These are phyloP conservation scores for Lepidocyrtoides sp. DNA, from an alignment of 2,888 invertebrate species.

Conservation along the genomic window DNA sequence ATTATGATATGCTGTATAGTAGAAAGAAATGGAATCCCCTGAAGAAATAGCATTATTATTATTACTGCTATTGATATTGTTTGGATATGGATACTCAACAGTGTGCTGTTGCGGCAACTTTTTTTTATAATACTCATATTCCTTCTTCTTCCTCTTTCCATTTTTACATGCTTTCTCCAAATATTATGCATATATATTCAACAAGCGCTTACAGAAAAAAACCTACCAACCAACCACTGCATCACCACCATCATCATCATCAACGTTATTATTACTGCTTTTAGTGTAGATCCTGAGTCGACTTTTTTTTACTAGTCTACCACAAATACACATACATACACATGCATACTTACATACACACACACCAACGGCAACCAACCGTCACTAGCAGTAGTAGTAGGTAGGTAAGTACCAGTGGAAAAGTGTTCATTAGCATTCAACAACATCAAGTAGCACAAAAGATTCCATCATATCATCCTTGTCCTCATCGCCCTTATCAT, in stretches of 20 bases:
- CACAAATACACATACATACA: background rate
- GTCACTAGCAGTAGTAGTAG: constrained; percentile 47
- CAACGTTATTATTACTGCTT: background rate
- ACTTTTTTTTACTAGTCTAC: background rate
- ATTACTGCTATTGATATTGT: constrained; percentile 24
- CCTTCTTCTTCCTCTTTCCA: background rate
- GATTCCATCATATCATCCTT: constrained; percentile 21
- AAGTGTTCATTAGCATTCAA: constrained; percentile 78
- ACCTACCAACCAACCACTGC: background rate
- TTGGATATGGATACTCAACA: constrained; percentile 32
- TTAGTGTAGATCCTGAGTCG: background rate
- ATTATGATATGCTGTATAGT: background rate
- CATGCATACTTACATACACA: background rate
- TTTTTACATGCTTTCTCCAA: background rate
- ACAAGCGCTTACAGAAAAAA: constrained; percentile 65
- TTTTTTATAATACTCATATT: background rate
- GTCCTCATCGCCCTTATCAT: background rate
- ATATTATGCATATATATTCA: constrained; percentile 71
- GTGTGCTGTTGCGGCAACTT: background rate
- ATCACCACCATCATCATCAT: background rate
- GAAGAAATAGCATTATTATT: constrained; percentile 39
- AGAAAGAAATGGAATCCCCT: background rate
- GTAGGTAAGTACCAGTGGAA: background rate
- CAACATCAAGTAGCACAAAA: constrained; percentile 55
- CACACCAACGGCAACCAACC: constrained; percentile 38